Percentiles rank a stretch among this genome's conserved stretches.
phyloP scores from a whole-genome alignment of 1,140 invertebrate genomes.

The Dreissena rostriformis region DNA sequence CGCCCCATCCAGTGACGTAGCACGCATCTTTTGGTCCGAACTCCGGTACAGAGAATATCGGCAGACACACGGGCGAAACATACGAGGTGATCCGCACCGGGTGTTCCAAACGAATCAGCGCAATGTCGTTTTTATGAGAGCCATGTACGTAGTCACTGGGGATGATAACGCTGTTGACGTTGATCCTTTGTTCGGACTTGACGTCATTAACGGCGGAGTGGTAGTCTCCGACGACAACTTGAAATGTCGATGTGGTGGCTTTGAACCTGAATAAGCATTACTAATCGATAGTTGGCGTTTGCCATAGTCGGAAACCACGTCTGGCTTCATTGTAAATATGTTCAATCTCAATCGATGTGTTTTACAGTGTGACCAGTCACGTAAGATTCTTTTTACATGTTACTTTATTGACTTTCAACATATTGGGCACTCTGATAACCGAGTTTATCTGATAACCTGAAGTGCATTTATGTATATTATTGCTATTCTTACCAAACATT shows the following conservation, averaged over 20 bases:
- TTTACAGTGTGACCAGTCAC: too few species aligned
- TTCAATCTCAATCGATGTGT: too few species aligned
- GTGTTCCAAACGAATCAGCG: conserved; percentile 82
- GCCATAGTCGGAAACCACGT: too few species aligned
- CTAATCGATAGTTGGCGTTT: too few species aligned
- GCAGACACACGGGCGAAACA: conserved; percentile 87
- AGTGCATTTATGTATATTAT: too few species aligned
- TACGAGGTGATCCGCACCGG: conserved; percentile 83
- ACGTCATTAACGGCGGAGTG: background rate
- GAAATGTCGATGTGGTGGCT: conserved; percentile 20
- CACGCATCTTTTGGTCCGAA: conserved; percentile 57
- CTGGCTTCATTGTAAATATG: too few species aligned
- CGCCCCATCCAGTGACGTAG: conserved; percentile 75
- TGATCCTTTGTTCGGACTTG: background rate
- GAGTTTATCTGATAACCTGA: too few species aligned
- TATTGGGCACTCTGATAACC: too few species aligned
- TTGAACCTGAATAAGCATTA: conserved; percentile 5
- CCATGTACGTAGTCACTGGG: conserved; percentile 65
- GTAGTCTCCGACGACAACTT: conserved; percentile 20
- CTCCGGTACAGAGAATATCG: conserved; percentile 65
- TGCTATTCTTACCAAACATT: too few species aligned
- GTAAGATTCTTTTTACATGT: too few species aligned
- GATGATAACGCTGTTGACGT: conserved; percentile 17
- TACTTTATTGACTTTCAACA: too few species aligned
- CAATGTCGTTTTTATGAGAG: conserved; percentile 85